phyloP scores from a whole-genome alignment of 2,113 vertebrate species.

The Emydura subglobosa region DNA sequence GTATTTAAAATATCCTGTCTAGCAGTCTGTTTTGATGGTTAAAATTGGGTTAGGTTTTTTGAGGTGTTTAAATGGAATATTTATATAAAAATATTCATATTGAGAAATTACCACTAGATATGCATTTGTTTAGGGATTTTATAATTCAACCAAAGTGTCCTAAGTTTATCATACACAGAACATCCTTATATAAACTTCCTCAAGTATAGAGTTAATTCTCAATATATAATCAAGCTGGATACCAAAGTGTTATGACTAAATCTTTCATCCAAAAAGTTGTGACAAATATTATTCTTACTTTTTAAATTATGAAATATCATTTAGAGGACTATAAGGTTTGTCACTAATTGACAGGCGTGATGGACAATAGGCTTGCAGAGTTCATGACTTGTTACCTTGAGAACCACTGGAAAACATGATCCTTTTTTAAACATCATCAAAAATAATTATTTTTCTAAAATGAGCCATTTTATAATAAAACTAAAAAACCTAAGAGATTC shows the following conservation, averaged over 20 bases:
- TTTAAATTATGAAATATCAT: not conserved
- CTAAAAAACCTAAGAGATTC: too few relatives aligned
- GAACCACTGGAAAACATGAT: not conserved
- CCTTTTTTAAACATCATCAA: too few relatives aligned
- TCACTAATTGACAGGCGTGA: fast-evolving
- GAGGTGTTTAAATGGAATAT: not conserved
- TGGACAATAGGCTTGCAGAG: not conserved
- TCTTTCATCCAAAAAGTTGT: not conserved
- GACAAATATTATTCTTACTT: not conserved
- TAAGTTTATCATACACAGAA: not conserved
- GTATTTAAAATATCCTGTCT: not conserved
- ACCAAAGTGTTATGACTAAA: not conserved
- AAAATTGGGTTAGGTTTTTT: not conserved
- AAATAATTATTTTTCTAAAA: not conserved
- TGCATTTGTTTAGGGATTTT: not conserved
- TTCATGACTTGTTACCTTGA: not conserved
- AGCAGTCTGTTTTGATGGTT: not conserved
- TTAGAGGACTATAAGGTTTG: not conserved
- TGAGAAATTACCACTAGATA: not conserved
- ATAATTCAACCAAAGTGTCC: not conserved
- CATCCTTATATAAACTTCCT: not conserved
- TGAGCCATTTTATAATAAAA: not conserved
- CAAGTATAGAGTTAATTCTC: not conserved
- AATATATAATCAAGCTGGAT: not conserved
- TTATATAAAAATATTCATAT: not conserved